Evolutionary conservation across 1,140 invertebrate genomes (phyloP).

Genomic region (Gonioctena quinquepunctata): DNA sequence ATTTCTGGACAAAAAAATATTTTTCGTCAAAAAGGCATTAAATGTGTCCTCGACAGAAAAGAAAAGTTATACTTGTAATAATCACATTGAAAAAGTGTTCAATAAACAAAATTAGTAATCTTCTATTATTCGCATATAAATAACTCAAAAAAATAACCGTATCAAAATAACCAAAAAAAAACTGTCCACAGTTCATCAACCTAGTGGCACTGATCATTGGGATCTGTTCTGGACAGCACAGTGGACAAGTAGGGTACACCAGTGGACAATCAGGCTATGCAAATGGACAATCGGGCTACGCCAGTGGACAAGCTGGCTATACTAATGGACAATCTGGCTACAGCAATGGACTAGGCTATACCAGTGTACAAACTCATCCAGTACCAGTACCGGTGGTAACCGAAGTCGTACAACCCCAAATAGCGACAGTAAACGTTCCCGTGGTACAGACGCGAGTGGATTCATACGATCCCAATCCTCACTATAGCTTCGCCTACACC

Average conservation of each 20-base stretch:
- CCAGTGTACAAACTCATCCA: background rate
- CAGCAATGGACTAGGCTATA: background rate
- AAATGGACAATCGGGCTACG: background rate
- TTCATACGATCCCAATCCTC: conserved; percentile 61
- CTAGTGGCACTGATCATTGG: background rate
- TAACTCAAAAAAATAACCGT: no score
- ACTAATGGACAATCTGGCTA: background rate
- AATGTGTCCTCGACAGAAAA: no score
- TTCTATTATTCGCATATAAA: no score
- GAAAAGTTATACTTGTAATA: no score
- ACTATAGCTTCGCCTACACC: conserved; percentile 74
- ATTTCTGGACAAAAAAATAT: no score
- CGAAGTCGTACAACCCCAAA: background rate
- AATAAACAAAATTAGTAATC: no score
- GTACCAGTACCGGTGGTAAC: background rate
- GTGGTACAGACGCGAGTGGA: conserved; percentile 57
- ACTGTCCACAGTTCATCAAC: background rate
- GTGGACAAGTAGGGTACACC: no score
- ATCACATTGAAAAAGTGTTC: no score
- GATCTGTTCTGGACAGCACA: background rate
- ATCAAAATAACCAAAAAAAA: no score
- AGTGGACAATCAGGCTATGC: background rate
- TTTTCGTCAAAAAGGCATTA: no score
- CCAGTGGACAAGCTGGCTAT: background rate
- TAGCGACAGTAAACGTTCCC: conserved; percentile 36